Evolutionary conservation across 2,888 invertebrate species (phyloP).

Genomic region (Epirrita christyi): DNA sequence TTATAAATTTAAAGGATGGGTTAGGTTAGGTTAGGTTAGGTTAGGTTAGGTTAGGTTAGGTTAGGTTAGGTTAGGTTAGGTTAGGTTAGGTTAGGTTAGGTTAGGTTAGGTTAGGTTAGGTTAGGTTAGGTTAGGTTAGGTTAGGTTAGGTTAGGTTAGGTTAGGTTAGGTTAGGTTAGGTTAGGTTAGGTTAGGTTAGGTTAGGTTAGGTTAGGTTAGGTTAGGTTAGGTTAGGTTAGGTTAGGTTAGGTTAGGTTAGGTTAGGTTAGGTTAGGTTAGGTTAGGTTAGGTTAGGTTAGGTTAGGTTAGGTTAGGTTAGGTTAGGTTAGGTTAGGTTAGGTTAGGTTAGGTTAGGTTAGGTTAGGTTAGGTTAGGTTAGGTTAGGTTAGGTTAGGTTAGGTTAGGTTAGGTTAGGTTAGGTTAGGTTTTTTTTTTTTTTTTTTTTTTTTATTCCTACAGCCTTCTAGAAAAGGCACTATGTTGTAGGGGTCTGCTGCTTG

Average conservation of each 20-base stretch:
- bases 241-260: constrained; percentile 16
- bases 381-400: constrained; percentile 25
- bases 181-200: constrained; percentile 36
- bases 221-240: constrained; percentile 29
- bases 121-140: constrained; percentile 30
- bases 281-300: neutral
- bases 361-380: constrained; percentile 29
- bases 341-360: constrained; percentile 23
- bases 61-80: constrained; percentile 36
- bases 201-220: constrained; percentile 28
- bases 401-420: neutral
- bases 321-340: neutral
- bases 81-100: constrained; percentile 26
- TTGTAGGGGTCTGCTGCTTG: too few relatives aligned
- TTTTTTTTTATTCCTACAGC: too few relatives aligned
- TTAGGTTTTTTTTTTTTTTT: too few relatives aligned
- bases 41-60: constrained; percentile 33
- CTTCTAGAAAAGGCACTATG: too few relatives aligned
- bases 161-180: constrained; percentile 32
- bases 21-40: constrained; percentile 22
- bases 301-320: constrained; percentile 7
- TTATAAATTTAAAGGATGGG: too few relatives aligned
- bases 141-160: constrained; percentile 23
- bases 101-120: constrained; percentile 18
- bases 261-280: too few relatives aligned